These are phyloP conservation scores for Halyomorpha halys DNA, from an alignment of 1,140 invertebrate species.

Conservation along the genomic window DNA sequence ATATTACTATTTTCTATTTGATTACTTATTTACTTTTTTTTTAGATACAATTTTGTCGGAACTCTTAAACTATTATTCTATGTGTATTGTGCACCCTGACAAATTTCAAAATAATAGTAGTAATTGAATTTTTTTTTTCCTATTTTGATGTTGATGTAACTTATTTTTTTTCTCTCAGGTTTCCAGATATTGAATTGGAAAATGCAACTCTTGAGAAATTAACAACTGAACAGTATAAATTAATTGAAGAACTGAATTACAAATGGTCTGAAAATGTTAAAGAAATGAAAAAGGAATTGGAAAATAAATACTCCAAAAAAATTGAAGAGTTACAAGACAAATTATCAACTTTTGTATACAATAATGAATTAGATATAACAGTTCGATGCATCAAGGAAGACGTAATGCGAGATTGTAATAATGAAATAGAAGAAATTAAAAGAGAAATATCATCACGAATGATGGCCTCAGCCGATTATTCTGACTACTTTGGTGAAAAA, in stretches of 20 bases:
- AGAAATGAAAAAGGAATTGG: slow-evolving; percentile 21
- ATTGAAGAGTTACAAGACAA: slow-evolving; percentile 18
- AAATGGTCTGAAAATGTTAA: slow-evolving; percentile 5
- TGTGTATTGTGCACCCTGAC: neutral
- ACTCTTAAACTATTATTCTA: too few species aligned
- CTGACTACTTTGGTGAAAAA: neutral
- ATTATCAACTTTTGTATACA: slow-evolving; percentile 5
- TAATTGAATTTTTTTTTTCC: neutral
- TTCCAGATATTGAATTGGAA: neutral
- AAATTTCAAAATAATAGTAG: neutral
- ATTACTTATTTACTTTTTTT: too few species aligned
- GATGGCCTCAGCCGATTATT: neutral
- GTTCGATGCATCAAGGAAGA: slow-evolving; percentile 18
- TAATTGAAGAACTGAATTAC: slow-evolving; percentile 6
- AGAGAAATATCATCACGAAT: slow-evolving; percentile 14
- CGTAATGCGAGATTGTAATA: slow-evolving; percentile 18
- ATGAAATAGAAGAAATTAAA: slow-evolving; percentile 24
- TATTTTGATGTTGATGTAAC: neutral
- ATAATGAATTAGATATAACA: slow-evolving; percentile 17
- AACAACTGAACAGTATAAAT: neutral
- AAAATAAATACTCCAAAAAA: slow-evolving; percentile 23
- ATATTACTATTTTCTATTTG: too few species aligned
- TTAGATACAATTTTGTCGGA: too few species aligned
- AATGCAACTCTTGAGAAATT: neutral
- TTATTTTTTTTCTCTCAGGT: neutral